A percentile compares a stretch with the other conserved stretches of the same genome.
These are phyloP conservation scores for Eurytoma adleriae DNA, from an alignment of 2,888 invertebrate genomes.

Conservation along the genomic window DNA sequence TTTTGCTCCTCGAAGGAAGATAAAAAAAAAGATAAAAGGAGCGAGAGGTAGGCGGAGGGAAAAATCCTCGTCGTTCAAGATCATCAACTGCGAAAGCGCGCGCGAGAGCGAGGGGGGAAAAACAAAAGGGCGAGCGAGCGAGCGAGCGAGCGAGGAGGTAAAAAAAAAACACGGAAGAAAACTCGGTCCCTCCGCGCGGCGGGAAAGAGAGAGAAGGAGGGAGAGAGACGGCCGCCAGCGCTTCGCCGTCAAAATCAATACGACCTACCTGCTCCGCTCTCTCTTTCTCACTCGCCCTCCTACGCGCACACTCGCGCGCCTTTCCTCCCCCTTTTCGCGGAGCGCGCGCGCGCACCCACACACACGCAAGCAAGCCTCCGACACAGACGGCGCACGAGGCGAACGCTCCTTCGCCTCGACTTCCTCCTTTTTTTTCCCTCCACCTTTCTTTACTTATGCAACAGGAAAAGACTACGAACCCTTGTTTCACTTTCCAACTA, in stretches of 20 bases:
- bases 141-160: background rate
- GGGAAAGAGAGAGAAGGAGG: slow-evolving; percentile 17
- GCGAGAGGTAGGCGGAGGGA: background rate
- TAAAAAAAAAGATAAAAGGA: background rate
- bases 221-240: slow-evolving; percentile 50
- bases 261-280: slow-evolving; percentile 63
- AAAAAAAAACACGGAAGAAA: slow-evolving; percentile 40
- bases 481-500: too few relatives aligned
- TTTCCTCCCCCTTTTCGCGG: background rate
- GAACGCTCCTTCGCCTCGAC: slow-evolving; percentile 53
- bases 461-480: too few relatives aligned
- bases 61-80: too few relatives aligned
- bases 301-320: background rate
- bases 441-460: slow-evolving; percentile 34
- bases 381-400: slow-evolving; percentile 57
- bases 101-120: background rate
- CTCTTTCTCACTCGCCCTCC: slow-evolving; percentile 62
- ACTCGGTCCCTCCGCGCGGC: slow-evolving; percentile 13
- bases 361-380: slow-evolving; percentile 60
- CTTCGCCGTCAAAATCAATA: slow-evolving; percentile 65
- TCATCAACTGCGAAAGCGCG: background rate
- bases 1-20: too few relatives aligned
- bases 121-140: background rate
- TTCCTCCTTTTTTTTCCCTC: slow-evolving; percentile 57
- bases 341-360: slow-evolving; percentile 3